These are phyloP conservation scores for Ctenoplectra terminalis DNA, from an alignment of 1,140 invertebrate genomes.

Conservation along the genomic window DNA sequence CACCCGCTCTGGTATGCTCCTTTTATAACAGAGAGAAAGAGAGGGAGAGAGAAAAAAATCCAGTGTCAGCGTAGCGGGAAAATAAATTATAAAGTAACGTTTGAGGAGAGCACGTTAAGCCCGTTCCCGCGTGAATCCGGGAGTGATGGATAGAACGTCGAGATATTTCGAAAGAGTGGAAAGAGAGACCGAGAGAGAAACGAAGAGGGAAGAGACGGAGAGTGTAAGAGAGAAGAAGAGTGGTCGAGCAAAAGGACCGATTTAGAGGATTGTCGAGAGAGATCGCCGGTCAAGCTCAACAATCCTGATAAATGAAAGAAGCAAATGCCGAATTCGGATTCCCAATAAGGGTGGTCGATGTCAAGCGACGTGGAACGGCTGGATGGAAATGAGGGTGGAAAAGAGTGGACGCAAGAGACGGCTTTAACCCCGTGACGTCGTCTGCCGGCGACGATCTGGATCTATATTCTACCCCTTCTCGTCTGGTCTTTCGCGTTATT, in stretches of 20 bases:
- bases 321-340: constrained; percentile 72
- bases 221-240: background rate
- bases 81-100: constrained; percentile 53
- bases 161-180: constrained; percentile 46
- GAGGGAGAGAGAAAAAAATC: background rate
- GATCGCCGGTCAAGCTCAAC: constrained; percentile 65
- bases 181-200: too few species aligned
- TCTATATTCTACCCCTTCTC: constrained; percentile 35
- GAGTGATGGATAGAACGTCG: constrained; percentile 52
- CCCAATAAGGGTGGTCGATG: constrained; percentile 54
- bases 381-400: constrained; percentile 50
- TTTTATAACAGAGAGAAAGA: background rate
- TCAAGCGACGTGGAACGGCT: constrained; percentile 46
- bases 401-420: constrained; percentile 49
- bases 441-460: constrained; percentile 32
- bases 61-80: constrained; percentile 26
- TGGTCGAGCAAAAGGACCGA: constrained; percentile 19
- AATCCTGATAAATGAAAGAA: constrained; percentile 80
- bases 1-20: background rate
- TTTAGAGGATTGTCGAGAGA: constrained; percentile 51
- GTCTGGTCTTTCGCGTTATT: constrained; percentile 36
- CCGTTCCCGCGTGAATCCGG: constrained; percentile 41
- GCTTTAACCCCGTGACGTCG: constrained; percentile 52
- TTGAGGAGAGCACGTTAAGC: constrained; percentile 44
- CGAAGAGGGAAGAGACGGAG: background rate